Evolutionary conservation across 2,113 vertebrate species (phyloP).

Genomic region (Eleginops maclovinus): DNA sequence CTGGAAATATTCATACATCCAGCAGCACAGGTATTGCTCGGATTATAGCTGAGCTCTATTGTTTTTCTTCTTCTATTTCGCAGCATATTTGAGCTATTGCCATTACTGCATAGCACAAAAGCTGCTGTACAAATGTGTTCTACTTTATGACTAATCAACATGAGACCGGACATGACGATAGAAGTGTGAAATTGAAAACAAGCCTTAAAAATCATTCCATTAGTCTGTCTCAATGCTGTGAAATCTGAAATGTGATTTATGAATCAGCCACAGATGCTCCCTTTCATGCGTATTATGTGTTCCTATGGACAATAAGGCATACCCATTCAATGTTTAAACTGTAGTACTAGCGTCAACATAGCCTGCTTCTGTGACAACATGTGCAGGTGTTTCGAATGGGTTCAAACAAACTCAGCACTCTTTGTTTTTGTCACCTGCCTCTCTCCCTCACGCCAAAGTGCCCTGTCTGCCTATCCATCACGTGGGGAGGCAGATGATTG

Average conservation of each 20-base stretch:
- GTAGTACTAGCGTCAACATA: neutral
- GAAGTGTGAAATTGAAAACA: constrained; percentile 50
- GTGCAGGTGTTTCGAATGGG: neutral
- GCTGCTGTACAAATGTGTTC: neutral
- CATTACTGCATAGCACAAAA: constrained; percentile 4
- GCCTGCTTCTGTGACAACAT: constrained; percentile 40
- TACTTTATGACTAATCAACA: constrained; percentile 39
- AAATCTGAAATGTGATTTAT: constrained; percentile 50
- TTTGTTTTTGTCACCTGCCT: constrained; percentile 33
- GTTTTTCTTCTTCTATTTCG: constrained; percentile 46
- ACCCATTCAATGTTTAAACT: constrained; percentile 9
- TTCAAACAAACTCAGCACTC: constrained; percentile 27
- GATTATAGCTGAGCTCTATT: constrained; percentile 51
- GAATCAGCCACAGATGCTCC: constrained; percentile 33
- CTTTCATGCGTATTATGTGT: constrained; percentile 31
- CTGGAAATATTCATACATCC: constrained; percentile 52
- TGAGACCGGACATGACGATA: constrained; percentile 16
- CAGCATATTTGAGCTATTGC: constrained; percentile 37
- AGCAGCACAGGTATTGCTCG: constrained; percentile 55
- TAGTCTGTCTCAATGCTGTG: constrained; percentile 47
- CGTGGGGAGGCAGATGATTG: constrained; percentile 69
- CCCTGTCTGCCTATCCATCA: constrained; percentile 71
- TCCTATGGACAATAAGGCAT: neutral
- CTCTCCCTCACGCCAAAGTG: constrained; percentile 31
- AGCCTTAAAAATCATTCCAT: constrained; percentile 43